Conservation (phyloP, 2,797 vertebrate species). For the Aratinga solstitialis region DNA sequence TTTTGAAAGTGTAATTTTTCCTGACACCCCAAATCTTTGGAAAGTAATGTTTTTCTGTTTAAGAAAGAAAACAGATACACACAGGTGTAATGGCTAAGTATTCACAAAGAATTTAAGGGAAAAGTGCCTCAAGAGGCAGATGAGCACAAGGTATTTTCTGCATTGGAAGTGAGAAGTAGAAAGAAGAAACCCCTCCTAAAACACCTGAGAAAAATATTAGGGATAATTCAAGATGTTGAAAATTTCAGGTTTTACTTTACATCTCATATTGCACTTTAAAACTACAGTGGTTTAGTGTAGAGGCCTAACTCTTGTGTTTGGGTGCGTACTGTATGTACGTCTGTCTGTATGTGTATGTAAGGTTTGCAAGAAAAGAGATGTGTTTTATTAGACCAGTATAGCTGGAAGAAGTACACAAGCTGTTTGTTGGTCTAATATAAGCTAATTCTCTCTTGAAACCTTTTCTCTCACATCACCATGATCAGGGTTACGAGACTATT, state of each 20-base stretch:
- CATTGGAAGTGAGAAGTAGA: not conserved
- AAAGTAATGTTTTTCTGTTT: not conserved
- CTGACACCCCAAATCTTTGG: not conserved
- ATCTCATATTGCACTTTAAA: not conserved
- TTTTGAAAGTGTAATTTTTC: not conserved
- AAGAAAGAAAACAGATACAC: not conserved
- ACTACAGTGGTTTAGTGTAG: not conserved
- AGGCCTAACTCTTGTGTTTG: not conserved
- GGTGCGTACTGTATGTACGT: not conserved
- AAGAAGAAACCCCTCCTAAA: not conserved
- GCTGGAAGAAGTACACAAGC: not conserved
- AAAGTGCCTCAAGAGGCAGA: not conserved
- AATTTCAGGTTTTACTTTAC: no score
- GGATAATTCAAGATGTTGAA: not conserved
- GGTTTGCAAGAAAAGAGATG: not conserved
- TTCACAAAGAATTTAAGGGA: not conserved
- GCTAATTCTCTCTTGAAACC: not conserved
- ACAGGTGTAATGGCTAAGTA: accelerated
- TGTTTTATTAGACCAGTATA: not conserved
- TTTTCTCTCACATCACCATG: not conserved
- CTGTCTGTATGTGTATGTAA: accelerated
- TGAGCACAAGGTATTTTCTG: not conserved
- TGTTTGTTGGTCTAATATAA: not conserved
- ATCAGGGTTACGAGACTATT: not conserved
- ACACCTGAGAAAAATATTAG: not conserved